Conservation (phyloP, 1,140 invertebrate species). For the Heliconius hewitsoni region DNA sequence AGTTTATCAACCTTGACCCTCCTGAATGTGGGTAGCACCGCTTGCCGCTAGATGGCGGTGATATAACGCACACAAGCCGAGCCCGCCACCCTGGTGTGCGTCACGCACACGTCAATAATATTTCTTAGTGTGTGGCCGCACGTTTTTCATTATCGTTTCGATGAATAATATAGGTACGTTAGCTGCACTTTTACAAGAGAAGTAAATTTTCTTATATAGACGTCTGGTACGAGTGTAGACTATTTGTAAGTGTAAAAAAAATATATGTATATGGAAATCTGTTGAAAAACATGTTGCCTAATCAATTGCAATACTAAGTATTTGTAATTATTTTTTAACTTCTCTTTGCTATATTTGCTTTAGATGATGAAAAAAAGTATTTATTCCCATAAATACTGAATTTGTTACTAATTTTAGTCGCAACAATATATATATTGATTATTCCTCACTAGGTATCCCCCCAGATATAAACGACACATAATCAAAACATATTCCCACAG, state of each 20-base stretch:
- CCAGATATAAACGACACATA: constrained; percentile 20
- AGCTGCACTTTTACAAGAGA: constrained; percentile 24
- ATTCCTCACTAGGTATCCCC: not conserved
- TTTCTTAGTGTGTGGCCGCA: constrained; percentile 38
- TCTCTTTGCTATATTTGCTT: not conserved
- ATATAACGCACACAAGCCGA: constrained; percentile 51
- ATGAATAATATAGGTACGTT: constrained; percentile 46
- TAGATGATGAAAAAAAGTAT: not conserved
- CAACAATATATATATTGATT: not conserved
- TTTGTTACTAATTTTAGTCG: not conserved
- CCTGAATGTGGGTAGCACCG: constrained; percentile 36
- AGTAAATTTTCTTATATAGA: not conserved
- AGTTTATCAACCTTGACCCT: constrained; percentile 74
- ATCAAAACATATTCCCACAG: constrained; percentile 70
- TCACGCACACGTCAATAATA: constrained; percentile 53
- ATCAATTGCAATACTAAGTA: not conserved
- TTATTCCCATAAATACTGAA: not conserved
- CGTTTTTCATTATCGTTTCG: constrained; percentile 54
- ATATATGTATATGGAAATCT: not conserved
- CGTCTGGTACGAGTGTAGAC: not conserved
- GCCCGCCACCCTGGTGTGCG: constrained; percentile 49
- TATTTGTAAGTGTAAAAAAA: not conserved
- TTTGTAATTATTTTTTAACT: not conserved
- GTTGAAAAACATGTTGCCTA: not conserved
- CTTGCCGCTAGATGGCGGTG: constrained; percentile 68